These are phyloP conservation scores for Meghimatium bilineatum DNA, from an alignment of 2,888 invertebrate species.

Conservation along the genomic window DNA sequence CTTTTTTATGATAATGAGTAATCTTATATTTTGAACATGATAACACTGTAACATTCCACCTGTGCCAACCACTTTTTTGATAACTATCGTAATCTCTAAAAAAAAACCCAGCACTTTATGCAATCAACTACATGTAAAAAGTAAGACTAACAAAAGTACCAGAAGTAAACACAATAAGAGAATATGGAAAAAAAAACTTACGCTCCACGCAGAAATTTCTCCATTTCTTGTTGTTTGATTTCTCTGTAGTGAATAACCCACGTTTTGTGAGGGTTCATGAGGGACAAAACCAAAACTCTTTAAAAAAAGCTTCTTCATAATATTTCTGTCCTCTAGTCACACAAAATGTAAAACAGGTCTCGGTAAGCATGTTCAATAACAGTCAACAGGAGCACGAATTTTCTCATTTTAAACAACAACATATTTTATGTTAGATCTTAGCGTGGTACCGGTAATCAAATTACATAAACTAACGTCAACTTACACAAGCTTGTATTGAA, in stretches of 20 bases:
- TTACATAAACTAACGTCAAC: not conserved
- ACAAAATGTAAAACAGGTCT: not conserved
- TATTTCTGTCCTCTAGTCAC: not conserved
- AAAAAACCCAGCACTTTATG: not conserved
- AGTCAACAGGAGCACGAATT: not conserved
- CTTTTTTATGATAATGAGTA: too few species aligned
- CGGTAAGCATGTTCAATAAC: not conserved
- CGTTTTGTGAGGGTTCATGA: conserved; percentile 8
- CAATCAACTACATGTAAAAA: not conserved
- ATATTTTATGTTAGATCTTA: not conserved
- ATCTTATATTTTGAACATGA: too few species aligned
- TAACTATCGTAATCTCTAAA: not conserved
- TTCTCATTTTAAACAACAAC: not conserved
- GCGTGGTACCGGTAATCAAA: not conserved
- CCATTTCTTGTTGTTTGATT: not conserved
- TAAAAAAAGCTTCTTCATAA: conserved; percentile 41
- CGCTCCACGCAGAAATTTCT: conserved; percentile 8
- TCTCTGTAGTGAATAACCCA: conserved; percentile 1
- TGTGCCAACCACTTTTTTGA: not conserved
- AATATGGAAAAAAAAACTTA: not conserved
- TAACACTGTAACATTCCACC: not conserved
- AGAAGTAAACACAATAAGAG: not conserved
- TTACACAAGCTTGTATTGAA: not conserved
- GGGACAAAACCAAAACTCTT: conserved; percentile 32
- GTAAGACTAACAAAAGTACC: not conserved